Evolutionary conservation across 2,797 vertebrate species (phyloP), one percentile per base, ranked within the genome.

Genomic region (Semaprochilodus insignis): DNA sequence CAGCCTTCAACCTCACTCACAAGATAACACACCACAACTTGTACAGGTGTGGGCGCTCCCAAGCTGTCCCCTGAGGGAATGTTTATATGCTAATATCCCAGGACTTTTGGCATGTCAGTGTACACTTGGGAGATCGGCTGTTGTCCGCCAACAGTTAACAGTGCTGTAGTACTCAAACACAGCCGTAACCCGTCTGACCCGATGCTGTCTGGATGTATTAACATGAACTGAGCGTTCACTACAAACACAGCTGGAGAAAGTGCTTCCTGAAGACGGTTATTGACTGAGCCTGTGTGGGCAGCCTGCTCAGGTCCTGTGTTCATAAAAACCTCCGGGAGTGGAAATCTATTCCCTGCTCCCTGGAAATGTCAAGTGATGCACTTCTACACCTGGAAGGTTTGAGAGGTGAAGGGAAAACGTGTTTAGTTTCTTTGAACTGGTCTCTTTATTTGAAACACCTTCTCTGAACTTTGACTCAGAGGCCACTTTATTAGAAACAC

Each of bases 341-440:
- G 70, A 73, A 73, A 73, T 19, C 25, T 54, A 52, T 25, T 51
- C 5, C 69, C 51, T 52, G 17, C 70, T 73, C 23, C 2, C 13
- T 52, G 25, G n/a, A 72, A 52, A 72, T 52, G 48, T 54, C 44
- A 51, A 66, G 63, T 19, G 63, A 66, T 66, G 27, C 31, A 36
- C 63, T 66, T 34, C 15, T 17, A 34, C 14, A 65, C 27, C 25
- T 31, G 3, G 63, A 66, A 66, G 63, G 14, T 36, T 34, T 66
- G 16, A 34, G 59, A 62, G 59, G 11, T 27, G 6, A 13, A 27
- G n/a, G 14, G 13, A 27, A 25, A 27, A 15, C 15, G 23, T 27
- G 10, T 36, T 66, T 6, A 66, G 15, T 63, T 27, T 13, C 4
- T 27, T 31, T 31, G 3, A 3, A 65, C 27, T 1, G 3, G 3